phyloP scores from a whole-genome alignment of 2,797 vertebrate species.

The Chaunax sp. region DNA sequence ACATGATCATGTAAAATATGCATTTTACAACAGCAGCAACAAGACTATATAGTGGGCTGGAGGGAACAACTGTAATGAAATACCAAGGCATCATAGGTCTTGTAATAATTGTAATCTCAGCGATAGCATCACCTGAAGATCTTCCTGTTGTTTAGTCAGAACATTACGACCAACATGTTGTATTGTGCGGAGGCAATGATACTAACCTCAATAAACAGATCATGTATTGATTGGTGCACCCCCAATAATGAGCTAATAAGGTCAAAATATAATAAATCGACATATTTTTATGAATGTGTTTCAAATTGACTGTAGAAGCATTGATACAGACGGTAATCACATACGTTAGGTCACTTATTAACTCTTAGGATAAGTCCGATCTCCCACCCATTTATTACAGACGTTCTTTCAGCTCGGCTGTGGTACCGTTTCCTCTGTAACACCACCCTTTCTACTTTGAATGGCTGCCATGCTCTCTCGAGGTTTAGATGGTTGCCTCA shows the following conservation, averaged over 20 bases:
- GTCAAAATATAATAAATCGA: neutral
- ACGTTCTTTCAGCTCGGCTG: conserved; percentile 15
- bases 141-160: neutral
- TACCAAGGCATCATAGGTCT: neutral
- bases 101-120: neutral
- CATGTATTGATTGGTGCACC: neutral
- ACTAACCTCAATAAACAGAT: neutral
- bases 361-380: neutral
- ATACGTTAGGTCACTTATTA: neutral
- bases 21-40: neutral
- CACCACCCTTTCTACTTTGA: conserved; percentile 23
- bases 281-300: neutral
- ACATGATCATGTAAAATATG: neutral
- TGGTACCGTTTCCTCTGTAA: conserved; percentile 9
- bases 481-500: conserved; percentile 33
- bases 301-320: neutral
- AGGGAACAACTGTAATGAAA: neutral
- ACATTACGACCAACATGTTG: neutral
- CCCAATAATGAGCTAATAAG: neutral
- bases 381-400: conserved; percentile 27
- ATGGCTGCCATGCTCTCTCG: conserved; percentile 33
- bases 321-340: neutral
- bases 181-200: too few species aligned
- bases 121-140: neutral
- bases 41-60: neutral